phyloP scores from a whole-genome alignment of 2,888 invertebrate genomes.

The Invenusta paracnida region DNA sequence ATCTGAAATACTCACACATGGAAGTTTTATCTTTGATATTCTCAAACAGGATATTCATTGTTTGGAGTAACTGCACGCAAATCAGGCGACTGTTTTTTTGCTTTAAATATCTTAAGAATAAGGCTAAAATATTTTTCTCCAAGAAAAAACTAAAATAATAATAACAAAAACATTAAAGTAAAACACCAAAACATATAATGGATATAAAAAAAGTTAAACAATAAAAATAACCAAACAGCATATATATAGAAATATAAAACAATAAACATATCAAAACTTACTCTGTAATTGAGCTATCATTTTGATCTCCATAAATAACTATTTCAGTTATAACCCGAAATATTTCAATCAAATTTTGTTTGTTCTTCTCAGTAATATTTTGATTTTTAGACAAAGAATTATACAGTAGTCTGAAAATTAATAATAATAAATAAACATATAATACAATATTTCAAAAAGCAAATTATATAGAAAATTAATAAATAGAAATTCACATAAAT shows the following conservation, averaged over 20 bases:
- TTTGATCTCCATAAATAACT: slow-evolving; percentile 99
- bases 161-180: slow-evolving; percentile 28
- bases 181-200: background rate
- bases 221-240: background rate
- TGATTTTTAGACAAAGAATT: slow-evolving; percentile 88
- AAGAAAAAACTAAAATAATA: slow-evolving; percentile 79
- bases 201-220: background rate
- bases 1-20: slow-evolving; percentile 73
- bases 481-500: no score
- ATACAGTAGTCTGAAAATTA: slow-evolving; percentile 75
- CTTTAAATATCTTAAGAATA: slow-evolving; percentile 91
- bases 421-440: no score
- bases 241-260: slow-evolving; percentile 37
- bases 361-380: slow-evolving; percentile 85
- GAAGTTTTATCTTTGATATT: slow-evolving; percentile 98
- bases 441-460: no score
- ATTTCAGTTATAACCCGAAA: slow-evolving; percentile 95
- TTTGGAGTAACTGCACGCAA: slow-evolving; percentile 93
- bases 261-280: slow-evolving; percentile 65
- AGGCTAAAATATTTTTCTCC: slow-evolving; percentile 97
- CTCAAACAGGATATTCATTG: slow-evolving; percentile 95
- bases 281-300: slow-evolving; percentile 99
- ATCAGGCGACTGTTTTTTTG: slow-evolving; percentile 94
- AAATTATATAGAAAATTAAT: no score
- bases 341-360: slow-evolving; percentile 89